Conservation (phyloP, 2,113 vertebrate genomes). For the mouse (Mus musculus) region GRCm39 chr7:122392501-122393000, state of each 20-base stretch:
- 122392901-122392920: background rate
- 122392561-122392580: background rate
- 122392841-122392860: background rate
- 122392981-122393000: background rate
- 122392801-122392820: background rate
- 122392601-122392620: background rate
- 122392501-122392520: background rate
- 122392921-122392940: background rate
- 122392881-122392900: background rate
- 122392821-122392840: background rate
- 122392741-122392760: background rate
- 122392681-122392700: too few species aligned
- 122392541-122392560: background rate
- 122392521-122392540: background rate
- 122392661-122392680: background rate
- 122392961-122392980: background rate
- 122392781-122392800: background rate
- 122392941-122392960: background rate
- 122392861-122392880: background rate
- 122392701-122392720: background rate
- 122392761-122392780: background rate
- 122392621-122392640: background rate
- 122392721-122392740: background rate
- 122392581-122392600: background rate
- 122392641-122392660: background rate